Percentiles rank a stretch among this genome's conserved stretches.
Conservation (phyloP, 2,888 invertebrate genomes). For the Lithophane semibrunnea region DNA sequence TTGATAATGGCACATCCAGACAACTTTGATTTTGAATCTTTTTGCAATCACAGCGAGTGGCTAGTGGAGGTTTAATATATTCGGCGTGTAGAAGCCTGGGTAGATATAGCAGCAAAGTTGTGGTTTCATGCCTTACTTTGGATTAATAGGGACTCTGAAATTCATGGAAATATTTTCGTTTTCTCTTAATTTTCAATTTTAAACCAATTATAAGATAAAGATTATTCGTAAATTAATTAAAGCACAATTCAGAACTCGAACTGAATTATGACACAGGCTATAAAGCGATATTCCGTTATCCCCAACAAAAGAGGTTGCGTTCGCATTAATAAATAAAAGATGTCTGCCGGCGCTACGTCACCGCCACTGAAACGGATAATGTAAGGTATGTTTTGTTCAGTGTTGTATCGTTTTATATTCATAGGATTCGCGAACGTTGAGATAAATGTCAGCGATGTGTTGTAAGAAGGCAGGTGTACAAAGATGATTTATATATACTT, state of each 20-base stretch:
- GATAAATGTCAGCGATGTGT: constrained; percentile 32
- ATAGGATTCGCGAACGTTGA: constrained; percentile 30
- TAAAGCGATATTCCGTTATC: constrained; percentile 8
- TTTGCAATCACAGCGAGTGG: background rate
- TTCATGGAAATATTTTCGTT: background rate
- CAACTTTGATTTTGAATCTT: background rate
- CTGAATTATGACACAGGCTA: background rate
- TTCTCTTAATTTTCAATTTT: no score
- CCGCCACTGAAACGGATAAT: constrained; percentile 35
- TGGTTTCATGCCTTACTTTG: background rate
- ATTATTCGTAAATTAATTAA: background rate
- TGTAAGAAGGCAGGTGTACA: background rate
- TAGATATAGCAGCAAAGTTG: background rate
- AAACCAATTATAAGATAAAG: background rate
- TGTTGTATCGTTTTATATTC: constrained; percentile 51
- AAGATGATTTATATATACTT: constrained; percentile 8
- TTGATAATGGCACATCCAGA: background rate
- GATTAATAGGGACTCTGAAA: no score
- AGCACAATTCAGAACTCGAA: constrained; percentile 1
- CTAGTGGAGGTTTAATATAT: background rate
- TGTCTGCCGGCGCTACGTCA: constrained; percentile 36
- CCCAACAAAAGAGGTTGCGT: constrained; percentile 37
- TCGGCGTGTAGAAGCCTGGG: background rate
- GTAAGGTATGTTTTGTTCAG: constrained; percentile 39
- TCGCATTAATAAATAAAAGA: constrained; percentile 55